phyloP scores from a whole-genome alignment of 1,140 invertebrate species.

The Polyergus mexicanus region DNA sequence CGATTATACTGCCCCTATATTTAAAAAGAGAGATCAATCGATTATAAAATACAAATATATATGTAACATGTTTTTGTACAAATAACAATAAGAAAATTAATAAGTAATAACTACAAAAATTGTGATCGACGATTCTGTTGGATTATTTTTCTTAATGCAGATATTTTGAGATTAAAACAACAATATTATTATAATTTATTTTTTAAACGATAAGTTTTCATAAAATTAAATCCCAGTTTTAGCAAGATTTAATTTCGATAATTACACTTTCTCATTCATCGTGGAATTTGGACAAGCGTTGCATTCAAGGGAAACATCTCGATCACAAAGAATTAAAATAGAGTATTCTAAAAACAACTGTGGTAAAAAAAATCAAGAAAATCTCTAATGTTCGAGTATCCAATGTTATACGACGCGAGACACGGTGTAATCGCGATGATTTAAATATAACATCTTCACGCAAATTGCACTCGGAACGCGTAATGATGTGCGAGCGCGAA shows the following conservation, averaged over 20 bases:
- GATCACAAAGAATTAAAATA: not conserved
- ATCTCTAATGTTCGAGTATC: not conserved
- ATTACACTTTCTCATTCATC: not conserved
- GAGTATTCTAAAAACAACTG: not conserved
- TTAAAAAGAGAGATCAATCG: conserved; percentile 45
- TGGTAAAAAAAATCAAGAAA: not conserved
- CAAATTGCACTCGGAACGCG: not conserved
- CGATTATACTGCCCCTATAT: conserved; percentile 63
- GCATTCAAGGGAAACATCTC: not conserved
- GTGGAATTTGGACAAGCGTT: not conserved
- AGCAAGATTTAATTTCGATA: not conserved
- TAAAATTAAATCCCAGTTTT: not conserved
- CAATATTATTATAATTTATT: not conserved
- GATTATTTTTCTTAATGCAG: not conserved
- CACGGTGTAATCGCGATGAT: not conserved
- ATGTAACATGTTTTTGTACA: not conserved
- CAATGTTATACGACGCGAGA: not conserved
- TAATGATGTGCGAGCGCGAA: conserved; percentile 15
- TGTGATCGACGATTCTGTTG: no score
- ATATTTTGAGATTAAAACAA: no score
- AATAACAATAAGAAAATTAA: conserved; percentile 5
- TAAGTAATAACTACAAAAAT: not conserved
- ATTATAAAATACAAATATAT: not conserved
- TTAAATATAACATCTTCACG: conserved; percentile 41
- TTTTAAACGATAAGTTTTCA: not conserved